These are phyloP conservation scores for Meta bourneti DNA, from an alignment of 2,888 invertebrate genomes.

Conservation along the genomic window DNA sequence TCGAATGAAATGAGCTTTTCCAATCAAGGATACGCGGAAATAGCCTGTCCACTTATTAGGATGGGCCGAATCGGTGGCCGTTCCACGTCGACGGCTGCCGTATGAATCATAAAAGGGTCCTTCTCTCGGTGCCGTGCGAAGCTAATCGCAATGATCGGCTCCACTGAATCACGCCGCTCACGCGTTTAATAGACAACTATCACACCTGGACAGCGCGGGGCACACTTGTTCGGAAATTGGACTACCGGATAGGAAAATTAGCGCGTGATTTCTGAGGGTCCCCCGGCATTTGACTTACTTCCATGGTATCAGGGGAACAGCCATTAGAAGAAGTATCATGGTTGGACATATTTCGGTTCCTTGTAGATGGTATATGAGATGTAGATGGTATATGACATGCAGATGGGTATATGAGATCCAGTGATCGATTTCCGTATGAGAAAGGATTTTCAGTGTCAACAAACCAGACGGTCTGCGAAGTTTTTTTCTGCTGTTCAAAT, in stretches of 20 bases:
- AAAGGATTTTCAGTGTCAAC: no score
- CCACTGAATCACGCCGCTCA: conserved; percentile 68
- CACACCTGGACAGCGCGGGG: conserved; percentile 56
- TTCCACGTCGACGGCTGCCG: conserved; percentile 27
- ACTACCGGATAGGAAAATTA: conserved; percentile 28
- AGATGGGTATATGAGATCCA: no score
- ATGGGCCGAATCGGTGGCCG: not conserved
- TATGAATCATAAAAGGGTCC: conserved; percentile 72
- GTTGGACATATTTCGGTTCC: no score
- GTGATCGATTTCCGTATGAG: no score
- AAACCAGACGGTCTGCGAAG: no score
- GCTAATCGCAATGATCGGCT: conserved; percentile 71
- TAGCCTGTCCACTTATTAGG: not conserved
- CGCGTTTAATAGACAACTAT: conserved; percentile 53
- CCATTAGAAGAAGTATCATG: no score
- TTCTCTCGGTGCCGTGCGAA: conserved; percentile 11
- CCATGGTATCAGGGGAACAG: no score
- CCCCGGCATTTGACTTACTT: no score
- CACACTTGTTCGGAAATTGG: conserved; percentile 50
- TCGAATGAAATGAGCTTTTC: conserved; percentile 18
- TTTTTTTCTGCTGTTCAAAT: no score
- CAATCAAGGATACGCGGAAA: conserved; percentile 18
- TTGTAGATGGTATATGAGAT: no score
- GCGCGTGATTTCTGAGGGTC: not conserved
- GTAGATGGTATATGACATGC: no score